Percentiles rank a stretch among this genome's conserved stretches.
Evolutionary conservation across 2,888 invertebrate species (phyloP).

Genomic region (Aleiodes leptofemur): DNA sequence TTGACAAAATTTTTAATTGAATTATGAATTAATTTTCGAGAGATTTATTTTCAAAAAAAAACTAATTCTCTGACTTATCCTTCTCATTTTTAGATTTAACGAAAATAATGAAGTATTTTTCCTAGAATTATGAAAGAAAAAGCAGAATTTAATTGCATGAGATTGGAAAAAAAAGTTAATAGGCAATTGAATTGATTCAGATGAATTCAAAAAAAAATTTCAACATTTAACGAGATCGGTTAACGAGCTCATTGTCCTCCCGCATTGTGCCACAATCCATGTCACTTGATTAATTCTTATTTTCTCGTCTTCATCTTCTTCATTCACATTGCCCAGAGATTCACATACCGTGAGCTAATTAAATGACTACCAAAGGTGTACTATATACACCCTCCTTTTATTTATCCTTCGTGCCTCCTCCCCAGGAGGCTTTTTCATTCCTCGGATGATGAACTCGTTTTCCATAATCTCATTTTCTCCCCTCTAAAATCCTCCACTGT

Average conservation of each 20-base stretch:
- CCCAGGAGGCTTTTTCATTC: slow-evolving; percentile 27
- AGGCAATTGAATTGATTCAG: too few relatives aligned
- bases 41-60: too few relatives aligned
- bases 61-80: too few relatives aligned
- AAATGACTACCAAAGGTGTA: slow-evolving; percentile 30
- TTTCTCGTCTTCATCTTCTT: slow-evolving; percentile 7
- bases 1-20: neutral
- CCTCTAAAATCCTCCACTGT: slow-evolving; percentile 43
- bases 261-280: slow-evolving; percentile 30
- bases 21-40: too few relatives aligned
- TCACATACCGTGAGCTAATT: slow-evolving; percentile 46
- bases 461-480: slow-evolving; percentile 21
- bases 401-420: slow-evolving; percentile 34
- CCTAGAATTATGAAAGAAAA: too few relatives aligned
- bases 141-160: too few relatives aligned
- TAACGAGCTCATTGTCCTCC: slow-evolving; percentile 46
- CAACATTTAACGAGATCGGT: neutral
- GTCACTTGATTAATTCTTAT: slow-evolving; percentile 50
- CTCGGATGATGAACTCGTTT: slow-evolving; percentile 36
- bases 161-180: too few relatives aligned
- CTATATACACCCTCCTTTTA: slow-evolving; percentile 35
- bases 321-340: slow-evolving; percentile 16
- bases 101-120: too few relatives aligned
- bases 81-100: too few relatives aligned
- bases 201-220: too few relatives aligned